Evolutionary conservation across 2,888 invertebrate species (phyloP).

Genomic region (Pandemis cinnamomeana): DNA sequence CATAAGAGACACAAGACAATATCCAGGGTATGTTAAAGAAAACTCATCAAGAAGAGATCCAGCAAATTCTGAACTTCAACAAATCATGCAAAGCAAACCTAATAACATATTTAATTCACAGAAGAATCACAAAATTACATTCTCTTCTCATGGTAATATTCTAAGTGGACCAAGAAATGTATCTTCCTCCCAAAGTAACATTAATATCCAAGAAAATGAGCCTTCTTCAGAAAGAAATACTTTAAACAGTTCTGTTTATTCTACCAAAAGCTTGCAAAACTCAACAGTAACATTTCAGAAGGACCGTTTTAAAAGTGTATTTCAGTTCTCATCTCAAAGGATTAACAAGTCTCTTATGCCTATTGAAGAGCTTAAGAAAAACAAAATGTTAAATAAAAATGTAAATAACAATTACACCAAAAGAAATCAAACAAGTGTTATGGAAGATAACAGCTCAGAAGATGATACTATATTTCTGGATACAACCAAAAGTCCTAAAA

Average conservation of each 20-base stretch:
- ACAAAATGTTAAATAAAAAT: slow-evolving; percentile 25
- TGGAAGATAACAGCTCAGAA: slow-evolving; percentile 39
- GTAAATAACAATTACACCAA: slow-evolving; percentile 24
- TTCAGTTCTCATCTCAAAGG: slow-evolving; percentile 66
- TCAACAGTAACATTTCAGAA: slow-evolving; percentile 49
- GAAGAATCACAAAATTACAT: slow-evolving; percentile 26
- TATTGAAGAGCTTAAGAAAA: slow-evolving; percentile 48
- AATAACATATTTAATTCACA: slow-evolving; percentile 47
- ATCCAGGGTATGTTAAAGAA: slow-evolving; percentile 55
- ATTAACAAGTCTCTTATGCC: slow-evolving; percentile 58
- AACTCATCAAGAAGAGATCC: slow-evolving; percentile 51
- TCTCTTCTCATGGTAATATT: slow-evolving; percentile 7
- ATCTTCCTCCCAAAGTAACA: slow-evolving; percentile 7
- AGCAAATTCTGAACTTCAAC: not conserved
- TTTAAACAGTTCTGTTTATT: slow-evolving; percentile 20
- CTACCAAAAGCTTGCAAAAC: slow-evolving; percentile 45
- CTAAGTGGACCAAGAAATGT: slow-evolving; percentile 15
- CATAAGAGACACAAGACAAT: slow-evolving; percentile 54
- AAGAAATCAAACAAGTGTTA: slow-evolving; percentile 21
- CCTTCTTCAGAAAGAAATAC: slow-evolving; percentile 21
- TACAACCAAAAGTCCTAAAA: slow-evolving; percentile 38
- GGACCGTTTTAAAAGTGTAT: slow-evolving; percentile 64
- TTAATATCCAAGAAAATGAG: slow-evolving; percentile 10
- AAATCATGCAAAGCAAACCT: not conserved
- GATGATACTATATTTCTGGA: slow-evolving; percentile 60